phyloP scores from a whole-genome alignment of 2,113 vertebrate species.

The Dipodomys spectabilis region DNA sequence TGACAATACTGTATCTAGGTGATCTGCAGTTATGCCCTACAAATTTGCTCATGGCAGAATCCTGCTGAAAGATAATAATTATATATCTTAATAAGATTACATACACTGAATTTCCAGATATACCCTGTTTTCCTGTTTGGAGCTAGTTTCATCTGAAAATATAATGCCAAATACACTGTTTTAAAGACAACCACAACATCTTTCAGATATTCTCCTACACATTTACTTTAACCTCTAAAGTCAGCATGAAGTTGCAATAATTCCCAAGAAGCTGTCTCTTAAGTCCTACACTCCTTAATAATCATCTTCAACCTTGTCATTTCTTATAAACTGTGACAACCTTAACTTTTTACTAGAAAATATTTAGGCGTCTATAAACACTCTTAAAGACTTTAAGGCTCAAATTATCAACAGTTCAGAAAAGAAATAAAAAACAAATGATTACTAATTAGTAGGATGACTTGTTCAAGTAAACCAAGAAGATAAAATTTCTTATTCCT shows the following conservation, averaged over 20 bases:
- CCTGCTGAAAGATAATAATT: neutral
- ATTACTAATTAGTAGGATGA: conserved; percentile 17
- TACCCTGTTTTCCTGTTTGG: neutral
- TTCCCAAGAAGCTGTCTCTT: neutral
- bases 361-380: conserved; percentile 17
- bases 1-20: neutral
- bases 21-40: neutral
- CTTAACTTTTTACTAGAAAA: conserved; percentile 27
- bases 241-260: neutral
- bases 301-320: neutral
- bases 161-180: neutral
- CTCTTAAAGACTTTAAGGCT: conserved; percentile 16
- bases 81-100: neutral
- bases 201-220: conserved; percentile 1
- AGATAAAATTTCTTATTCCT: neutral
- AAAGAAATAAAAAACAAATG: conserved; percentile 49
- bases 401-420: conserved; percentile 43
- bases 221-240: conserved; percentile 30
- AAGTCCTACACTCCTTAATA: neutral
- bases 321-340: neutral
- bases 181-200: neutral
- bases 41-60: neutral
- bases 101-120: conserved; percentile 2
- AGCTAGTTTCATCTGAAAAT: conserved; percentile 22
- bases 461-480: conserved; percentile 26